phyloP scores from a whole-genome alignment of 2,113 vertebrate genomes.

The Megaleporinus macrocephalus region DNA sequence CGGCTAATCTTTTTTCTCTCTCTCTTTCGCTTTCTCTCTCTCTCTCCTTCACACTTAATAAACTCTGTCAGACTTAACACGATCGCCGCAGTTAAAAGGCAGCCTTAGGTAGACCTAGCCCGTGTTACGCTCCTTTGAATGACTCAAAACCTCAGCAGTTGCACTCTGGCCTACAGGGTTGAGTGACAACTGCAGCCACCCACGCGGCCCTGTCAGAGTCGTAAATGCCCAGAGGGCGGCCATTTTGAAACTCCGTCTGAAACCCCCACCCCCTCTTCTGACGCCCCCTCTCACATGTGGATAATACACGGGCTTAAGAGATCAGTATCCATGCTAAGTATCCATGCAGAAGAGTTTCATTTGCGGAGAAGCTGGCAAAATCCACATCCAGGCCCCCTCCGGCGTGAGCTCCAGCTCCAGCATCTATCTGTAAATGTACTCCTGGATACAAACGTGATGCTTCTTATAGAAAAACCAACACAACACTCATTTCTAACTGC shows the following conservation, averaged over 20 bases:
- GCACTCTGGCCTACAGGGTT: constrained; percentile 33
- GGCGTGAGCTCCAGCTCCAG: not conserved
- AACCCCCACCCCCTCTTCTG: not conserved
- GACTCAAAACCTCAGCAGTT: constrained; percentile 43
- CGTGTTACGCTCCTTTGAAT: constrained; percentile 29
- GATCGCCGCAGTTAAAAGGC: not conserved
- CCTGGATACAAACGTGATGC: no score
- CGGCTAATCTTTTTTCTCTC: not conserved
- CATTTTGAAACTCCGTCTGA: constrained; percentile 49
- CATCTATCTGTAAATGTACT: no score
- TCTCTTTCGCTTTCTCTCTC: not conserved
- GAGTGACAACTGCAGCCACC: constrained; percentile 53
- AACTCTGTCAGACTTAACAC: constrained; percentile 7
- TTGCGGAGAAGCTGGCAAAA: not conserved
- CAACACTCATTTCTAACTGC: no score
- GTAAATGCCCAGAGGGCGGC: constrained; percentile 38
- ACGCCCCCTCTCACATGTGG: not conserved
- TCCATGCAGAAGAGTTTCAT: not conserved
- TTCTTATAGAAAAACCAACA: no score
- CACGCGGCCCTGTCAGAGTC: constrained; percentile 50
- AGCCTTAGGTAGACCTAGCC: constrained; percentile 19
- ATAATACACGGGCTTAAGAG: not conserved
- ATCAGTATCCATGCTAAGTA: not conserved
- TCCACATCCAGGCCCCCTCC: no score
- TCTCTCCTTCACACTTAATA: not conserved